A percentile compares a stretch with the other conserved stretches of the same genome.
Conservation (phyloP, 2,888 invertebrate genomes). For the Ecdyonurus torrentis region DNA sequence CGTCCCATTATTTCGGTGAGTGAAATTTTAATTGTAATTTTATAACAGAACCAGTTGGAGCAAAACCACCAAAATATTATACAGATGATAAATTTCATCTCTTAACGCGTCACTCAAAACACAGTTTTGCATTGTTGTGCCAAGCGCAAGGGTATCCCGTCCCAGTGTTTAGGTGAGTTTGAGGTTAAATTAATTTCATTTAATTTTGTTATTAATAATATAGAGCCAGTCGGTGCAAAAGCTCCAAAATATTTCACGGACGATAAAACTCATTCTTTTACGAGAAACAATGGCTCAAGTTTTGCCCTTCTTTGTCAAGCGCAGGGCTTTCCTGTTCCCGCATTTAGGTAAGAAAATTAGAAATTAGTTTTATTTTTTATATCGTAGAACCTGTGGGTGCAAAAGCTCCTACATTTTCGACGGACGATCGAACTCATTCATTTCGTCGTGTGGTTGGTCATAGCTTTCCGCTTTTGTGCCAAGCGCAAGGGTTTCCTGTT, state of each 20-base stretch:
- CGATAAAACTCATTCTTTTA: slow-evolving; percentile 18
- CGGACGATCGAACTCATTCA: slow-evolving; percentile 40
- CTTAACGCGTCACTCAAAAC: slow-evolving; percentile 43
- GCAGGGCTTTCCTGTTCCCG: slow-evolving; percentile 20
- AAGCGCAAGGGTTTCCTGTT: slow-evolving; percentile 54
- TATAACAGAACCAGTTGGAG: slow-evolving; percentile 36
- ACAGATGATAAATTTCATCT: slow-evolving; percentile 41
- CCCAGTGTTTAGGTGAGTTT: slow-evolving; percentile 1
- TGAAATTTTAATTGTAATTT: neutral
- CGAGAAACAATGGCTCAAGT: neutral
- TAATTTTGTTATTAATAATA: neutral
- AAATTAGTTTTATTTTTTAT: slow-evolving; percentile 9
- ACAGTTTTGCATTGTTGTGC: slow-evolving; percentile 43
- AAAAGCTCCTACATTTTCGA: slow-evolving; percentile 42
- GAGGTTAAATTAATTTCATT: neutral
- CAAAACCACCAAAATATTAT: slow-evolving; percentile 42
- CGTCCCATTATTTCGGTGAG: slow-evolving; percentile 36
- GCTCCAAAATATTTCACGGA: slow-evolving; percentile 47
- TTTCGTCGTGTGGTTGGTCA: slow-evolving; percentile 44
- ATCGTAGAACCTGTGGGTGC: slow-evolving; percentile 37
- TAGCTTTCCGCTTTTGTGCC: slow-evolving; percentile 43
- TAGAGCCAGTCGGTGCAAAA: slow-evolving; percentile 52
- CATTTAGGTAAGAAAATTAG: slow-evolving; percentile 35
- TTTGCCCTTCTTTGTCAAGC: slow-evolving; percentile 15
- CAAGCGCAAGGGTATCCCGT: slow-evolving; percentile 35